Conservation (phyloP, 2,113 vertebrate genomes). For the Oryctolagus cuniculus region mOryCun1.1 NC_091432.1:170712501-170713000, state of each 20-base stretch:
- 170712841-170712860: not conserved
- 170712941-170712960: no score
- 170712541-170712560: not conserved
- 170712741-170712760: slow-evolving; percentile 7
- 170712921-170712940: no score
- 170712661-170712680: slow-evolving; percentile 21
- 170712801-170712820: not conserved
- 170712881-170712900: not conserved
- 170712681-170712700: slow-evolving; percentile 24
- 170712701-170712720: not conserved
- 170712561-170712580: not conserved
- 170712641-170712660: slow-evolving; percentile 1
- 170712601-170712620: not conserved
- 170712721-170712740: not conserved
- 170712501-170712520: not conserved
- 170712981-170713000: no score
- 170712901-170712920: no score
- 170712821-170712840: not conserved
- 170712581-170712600: not conserved
- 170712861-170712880: not conserved
- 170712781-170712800: not conserved
- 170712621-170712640: slow-evolving; percentile 33
- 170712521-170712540: not conserved
- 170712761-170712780: not conserved
- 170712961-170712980: no score